Conservation (phyloP, 2,888 invertebrate genomes). For the Cataglyphis livida region DNA sequence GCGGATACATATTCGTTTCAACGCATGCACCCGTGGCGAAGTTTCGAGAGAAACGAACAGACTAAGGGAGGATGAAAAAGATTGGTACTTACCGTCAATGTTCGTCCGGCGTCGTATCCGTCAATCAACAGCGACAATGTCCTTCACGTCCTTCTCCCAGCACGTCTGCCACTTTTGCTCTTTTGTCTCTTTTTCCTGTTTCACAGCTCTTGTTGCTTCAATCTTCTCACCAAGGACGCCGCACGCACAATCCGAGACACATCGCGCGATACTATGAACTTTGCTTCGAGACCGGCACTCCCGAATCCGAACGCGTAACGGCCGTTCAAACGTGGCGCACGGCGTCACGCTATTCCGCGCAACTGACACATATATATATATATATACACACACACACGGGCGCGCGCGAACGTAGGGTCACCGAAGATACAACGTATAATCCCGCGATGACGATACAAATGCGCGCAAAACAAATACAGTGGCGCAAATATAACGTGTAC, state of each 20-base stretch:
- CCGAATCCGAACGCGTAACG: constrained; percentile 45
- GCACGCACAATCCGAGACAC: constrained; percentile 51
- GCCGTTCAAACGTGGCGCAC: constrained; percentile 32
- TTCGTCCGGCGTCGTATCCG: constrained; percentile 61
- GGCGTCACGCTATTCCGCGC: constrained; percentile 33
- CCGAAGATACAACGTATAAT: not conserved
- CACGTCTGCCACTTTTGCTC: constrained; percentile 25
- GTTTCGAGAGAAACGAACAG: constrained; percentile 29
- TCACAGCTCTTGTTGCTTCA: constrained; percentile 12
- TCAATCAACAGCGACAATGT: constrained; percentile 56
- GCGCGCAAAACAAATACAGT: not conserved
- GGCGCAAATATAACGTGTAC: not conserved
- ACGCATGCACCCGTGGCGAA: not conserved
- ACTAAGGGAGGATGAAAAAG: constrained; percentile 17
- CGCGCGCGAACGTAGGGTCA: not conserved
- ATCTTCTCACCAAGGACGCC: constrained; percentile 51
- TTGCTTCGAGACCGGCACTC: constrained; percentile 52
- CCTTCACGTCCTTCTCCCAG: constrained; percentile 3
- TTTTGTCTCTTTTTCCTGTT: not conserved
- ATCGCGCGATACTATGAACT: constrained; percentile 55
- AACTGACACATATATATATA: not conserved
- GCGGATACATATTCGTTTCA: not conserved
- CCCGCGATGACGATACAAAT: not conserved
- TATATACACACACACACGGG: not conserved
- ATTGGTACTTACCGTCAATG: constrained; percentile 74